A percentile compares a stretch with the other conserved stretches of the same genome.
These are phyloP conservation scores for Aspidapion aeneum DNA, from an alignment of 2,888 invertebrate species.

Conservation along the genomic window DNA sequence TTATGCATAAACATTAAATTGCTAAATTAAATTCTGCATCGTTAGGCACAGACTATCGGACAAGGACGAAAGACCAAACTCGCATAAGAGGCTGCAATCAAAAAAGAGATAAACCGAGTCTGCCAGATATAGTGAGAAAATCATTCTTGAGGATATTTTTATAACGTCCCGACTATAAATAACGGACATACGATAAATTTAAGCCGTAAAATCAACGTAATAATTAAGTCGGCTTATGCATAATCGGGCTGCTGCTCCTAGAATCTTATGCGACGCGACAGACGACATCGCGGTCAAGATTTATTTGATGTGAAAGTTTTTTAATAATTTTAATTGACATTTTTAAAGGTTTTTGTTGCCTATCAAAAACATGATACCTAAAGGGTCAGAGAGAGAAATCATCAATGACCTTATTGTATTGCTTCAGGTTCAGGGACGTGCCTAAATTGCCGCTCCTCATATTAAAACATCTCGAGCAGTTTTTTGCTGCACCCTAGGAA, in stretches of 20 bases:
- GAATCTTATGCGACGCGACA: not conserved
- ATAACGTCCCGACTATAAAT: not conserved
- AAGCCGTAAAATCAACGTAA: not conserved
- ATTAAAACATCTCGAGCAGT: too few relatives aligned
- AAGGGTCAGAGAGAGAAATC: too few relatives aligned
- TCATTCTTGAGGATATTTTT: not conserved
- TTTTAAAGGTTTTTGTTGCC: not conserved
- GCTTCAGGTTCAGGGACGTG: too few relatives aligned
- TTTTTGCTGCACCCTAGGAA: too few relatives aligned
- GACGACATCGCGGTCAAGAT: not conserved
- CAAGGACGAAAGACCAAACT: not conserved
- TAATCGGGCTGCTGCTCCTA: not conserved
- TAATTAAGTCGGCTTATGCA: not conserved
- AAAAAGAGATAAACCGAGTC: not conserved
- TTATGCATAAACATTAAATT: not conserved
- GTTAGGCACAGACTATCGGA: not conserved
- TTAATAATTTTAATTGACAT: not conserved
- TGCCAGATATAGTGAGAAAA: not conserved
- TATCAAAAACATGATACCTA: too few relatives aligned
- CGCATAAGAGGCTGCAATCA: not conserved
- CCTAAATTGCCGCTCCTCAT: too few relatives aligned
- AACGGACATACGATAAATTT: not conserved
- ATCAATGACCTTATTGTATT: too few relatives aligned
- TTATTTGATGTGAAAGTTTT: not conserved
- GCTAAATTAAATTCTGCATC: not conserved